These are phyloP conservation scores for Lordiphosa stackelbergi DNA, from an alignment of 1,140 invertebrate genomes.

Conservation along the genomic window DNA sequence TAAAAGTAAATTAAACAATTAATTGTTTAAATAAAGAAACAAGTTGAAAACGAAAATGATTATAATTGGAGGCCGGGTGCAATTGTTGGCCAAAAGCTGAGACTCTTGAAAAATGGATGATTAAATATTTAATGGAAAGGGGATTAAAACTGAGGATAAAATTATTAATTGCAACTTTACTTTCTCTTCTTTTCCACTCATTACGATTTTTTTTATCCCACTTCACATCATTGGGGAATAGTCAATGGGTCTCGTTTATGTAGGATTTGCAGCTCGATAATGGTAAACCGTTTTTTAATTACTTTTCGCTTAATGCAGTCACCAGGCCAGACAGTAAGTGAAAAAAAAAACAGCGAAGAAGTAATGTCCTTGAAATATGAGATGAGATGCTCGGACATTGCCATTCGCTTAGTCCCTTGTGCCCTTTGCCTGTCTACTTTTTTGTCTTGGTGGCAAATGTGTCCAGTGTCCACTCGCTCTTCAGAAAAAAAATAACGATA, in stretches of 20 bases:
- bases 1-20: slow-evolving; percentile 68
- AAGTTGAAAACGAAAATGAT: slow-evolving; percentile 19
- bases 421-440: slow-evolving; percentile 22
- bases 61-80: slow-evolving; percentile 31
- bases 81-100: slow-evolving; percentile 16
- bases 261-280: slow-evolving; percentile 13
- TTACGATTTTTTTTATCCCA: no score
- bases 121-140: slow-evolving; percentile 27
- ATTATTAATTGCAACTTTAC: no score
- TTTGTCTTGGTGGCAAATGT: background rate
- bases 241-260: no score
- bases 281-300: slow-evolving; percentile 37
- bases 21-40: slow-evolving; percentile 26
- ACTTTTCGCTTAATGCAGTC: slow-evolving; percentile 21
- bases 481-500: background rate
- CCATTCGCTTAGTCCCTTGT: slow-evolving; percentile 17
- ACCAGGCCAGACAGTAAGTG: no score
- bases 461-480: no score
- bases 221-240: no score
- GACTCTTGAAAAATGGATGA: slow-evolving; percentile 18
- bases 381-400: slow-evolving; percentile 3
- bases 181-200: no score
- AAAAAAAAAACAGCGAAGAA: slow-evolving; percentile 4
- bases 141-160: slow-evolving; percentile 14
- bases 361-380: slow-evolving; percentile 31